Percentiles rank a stretch among this genome's conserved stretches.
Conservation (phyloP, 2,797 vertebrate species). For the Pseudochromis fuscus region DNA sequence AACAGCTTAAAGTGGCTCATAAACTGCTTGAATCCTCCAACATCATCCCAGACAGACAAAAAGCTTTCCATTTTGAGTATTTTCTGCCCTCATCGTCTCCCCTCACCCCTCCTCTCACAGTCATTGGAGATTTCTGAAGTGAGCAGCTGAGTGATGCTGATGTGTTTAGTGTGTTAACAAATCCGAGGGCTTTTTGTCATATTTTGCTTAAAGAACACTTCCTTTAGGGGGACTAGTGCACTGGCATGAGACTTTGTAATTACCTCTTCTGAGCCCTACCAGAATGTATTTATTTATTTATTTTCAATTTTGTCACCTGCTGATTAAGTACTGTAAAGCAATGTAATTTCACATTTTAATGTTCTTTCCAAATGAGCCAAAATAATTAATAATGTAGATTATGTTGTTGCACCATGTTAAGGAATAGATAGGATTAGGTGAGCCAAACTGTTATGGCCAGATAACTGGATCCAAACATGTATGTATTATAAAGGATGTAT, state of each 20-base stretch:
- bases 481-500: too few species aligned
- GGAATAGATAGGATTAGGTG: neutral
- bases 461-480: neutral
- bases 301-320: neutral
- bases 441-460: neutral
- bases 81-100: constrained; percentile 27
- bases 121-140: constrained; percentile 43
- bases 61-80: constrained; percentile 57
- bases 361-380: neutral
- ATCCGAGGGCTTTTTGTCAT: constrained; percentile 36
- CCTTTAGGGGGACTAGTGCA: constrained; percentile 8
- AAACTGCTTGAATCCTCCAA: constrained; percentile 68
- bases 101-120: neutral
- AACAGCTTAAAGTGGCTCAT: constrained; percentile 74
- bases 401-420: neutral
- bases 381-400: neutral
- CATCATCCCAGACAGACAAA: constrained; percentile 63
- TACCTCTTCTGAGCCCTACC: neutral
- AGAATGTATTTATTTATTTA: too few species aligned
- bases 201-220: constrained; percentile 11
- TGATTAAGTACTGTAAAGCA: too few species aligned
- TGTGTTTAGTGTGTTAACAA: constrained; percentile 37
- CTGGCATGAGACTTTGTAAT: neutral
- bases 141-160: constrained; percentile 22
- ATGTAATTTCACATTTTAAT: too few species aligned